Evolutionary conservation across 1,140 invertebrate species (phyloP).

Genomic region (Pogonognathellus flavescens): DNA sequence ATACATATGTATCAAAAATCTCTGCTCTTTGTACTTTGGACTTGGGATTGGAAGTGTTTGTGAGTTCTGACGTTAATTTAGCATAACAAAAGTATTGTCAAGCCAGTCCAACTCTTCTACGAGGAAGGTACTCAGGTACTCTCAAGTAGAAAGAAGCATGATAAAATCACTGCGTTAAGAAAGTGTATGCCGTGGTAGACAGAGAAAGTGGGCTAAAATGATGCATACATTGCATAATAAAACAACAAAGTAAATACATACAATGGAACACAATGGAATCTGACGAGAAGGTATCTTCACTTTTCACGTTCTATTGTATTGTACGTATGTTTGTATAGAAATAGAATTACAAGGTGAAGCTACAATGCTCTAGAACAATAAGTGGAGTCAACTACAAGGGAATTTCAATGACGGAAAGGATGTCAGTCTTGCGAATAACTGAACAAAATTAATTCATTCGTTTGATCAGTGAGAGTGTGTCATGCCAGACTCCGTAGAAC

Average conservation of each 20-base stretch:
- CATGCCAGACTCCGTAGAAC: background rate
- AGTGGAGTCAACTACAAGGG: too few relatives aligned
- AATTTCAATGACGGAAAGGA: background rate
- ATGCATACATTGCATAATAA: conserved; percentile 25
- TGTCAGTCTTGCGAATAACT: conserved; percentile 31
- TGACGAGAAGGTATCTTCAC: background rate
- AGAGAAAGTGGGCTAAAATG: conserved; percentile 9
- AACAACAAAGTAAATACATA: conserved; percentile 24
- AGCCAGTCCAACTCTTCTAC: background rate
- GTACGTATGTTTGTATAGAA: too few relatives aligned
- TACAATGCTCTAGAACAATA: too few relatives aligned
- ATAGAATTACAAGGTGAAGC: too few relatives aligned
- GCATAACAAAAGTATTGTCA: conserved; percentile 23
- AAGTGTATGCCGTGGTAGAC: background rate
- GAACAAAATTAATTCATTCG: conserved; percentile 47
- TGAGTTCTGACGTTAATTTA: background rate
- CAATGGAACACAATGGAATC: background rate
- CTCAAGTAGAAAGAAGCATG: conserved; percentile 8
- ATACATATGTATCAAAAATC: conserved; percentile 48
- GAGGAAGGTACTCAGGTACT: background rate
- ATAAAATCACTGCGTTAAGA: conserved; percentile 21
- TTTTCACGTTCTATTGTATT: background rate
- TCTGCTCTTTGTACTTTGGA: conserved; percentile 17
- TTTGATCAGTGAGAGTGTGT: background rate
- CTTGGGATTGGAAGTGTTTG: background rate